Evolutionary conservation across 30 jellyfish, hydroid and myxozoan genomes (phyloP).

Genomic region (Mastigias papua): DNA sequence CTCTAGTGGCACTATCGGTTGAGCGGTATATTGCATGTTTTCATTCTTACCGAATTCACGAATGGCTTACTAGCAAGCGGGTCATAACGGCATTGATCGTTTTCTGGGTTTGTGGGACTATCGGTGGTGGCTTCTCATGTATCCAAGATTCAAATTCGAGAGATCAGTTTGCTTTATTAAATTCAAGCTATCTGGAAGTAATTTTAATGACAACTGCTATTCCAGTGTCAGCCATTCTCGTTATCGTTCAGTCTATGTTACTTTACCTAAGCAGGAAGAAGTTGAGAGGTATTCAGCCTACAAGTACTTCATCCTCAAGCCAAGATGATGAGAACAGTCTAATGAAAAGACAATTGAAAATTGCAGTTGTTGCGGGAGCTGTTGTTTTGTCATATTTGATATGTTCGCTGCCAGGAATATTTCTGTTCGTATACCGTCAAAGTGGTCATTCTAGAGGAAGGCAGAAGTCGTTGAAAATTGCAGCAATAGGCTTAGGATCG

Average conservation of each 20-base stretch:
- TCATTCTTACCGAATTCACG: not conserved
- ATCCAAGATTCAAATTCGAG: not conserved
- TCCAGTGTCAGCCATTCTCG: not conserved
- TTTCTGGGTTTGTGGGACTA: not conserved
- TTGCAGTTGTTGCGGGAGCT: not conserved
- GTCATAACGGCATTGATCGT: not conserved
- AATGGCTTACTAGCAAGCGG: slow-evolving; percentile 5
- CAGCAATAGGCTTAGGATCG: not conserved
- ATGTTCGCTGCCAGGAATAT: not conserved
- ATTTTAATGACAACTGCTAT: not conserved
- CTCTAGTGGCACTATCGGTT: slow-evolving; percentile 1
- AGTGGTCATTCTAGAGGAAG: not conserved
- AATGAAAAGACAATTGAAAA: not conserved
- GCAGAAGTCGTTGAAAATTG: no score
- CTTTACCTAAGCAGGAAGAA: not conserved
- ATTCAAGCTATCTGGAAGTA: not conserved
- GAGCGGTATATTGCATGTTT: slow-evolving; percentile 20
- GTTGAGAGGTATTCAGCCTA: not conserved
- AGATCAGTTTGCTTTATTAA: not conserved
- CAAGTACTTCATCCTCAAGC: not conserved
- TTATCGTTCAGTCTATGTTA: not conserved
- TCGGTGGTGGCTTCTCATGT: not conserved
- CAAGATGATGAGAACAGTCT: not conserved
- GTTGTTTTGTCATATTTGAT: not conserved
- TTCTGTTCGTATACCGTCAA: not conserved